Evolutionary conservation across 2,888 invertebrate species (phyloP).

Genomic region (Nesidiocoris tenuis): DNA sequence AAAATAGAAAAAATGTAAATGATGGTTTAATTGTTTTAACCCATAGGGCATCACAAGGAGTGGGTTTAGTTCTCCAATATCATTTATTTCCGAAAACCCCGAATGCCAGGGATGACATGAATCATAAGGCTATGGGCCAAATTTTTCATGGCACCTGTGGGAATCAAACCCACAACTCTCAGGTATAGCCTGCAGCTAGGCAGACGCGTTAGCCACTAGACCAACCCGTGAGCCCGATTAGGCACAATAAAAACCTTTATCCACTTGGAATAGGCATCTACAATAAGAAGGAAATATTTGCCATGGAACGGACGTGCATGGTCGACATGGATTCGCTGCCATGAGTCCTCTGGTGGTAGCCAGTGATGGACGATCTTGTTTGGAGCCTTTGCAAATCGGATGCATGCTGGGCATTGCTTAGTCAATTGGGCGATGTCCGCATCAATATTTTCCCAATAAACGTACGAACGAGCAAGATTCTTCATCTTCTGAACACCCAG

Average conservation of each 20-base stretch:
- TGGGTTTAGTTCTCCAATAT: too few relatives aligned
- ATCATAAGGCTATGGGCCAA: too few relatives aligned
- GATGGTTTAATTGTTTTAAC: too few relatives aligned
- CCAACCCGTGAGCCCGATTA: too few relatives aligned
- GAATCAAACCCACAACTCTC: too few relatives aligned
- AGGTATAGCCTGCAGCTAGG: too few relatives aligned
- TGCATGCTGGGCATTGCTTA: slow-evolving; percentile 7
- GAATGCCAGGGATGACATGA: too few relatives aligned
- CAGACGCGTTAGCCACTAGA: too few relatives aligned
- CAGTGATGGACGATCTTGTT: background rate
- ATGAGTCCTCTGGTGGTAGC: background rate
- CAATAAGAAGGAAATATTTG: background rate
- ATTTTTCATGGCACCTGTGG: too few relatives aligned
- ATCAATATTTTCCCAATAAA: slow-evolving; percentile 37
- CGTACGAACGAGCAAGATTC: slow-evolving; percentile 36
- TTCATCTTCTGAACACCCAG: slow-evolving; percentile 23
- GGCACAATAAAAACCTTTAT: background rate
- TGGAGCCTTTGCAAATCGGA: background rate
- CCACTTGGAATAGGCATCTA: slow-evolving; percentile 15
- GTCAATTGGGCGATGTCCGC: slow-evolving; percentile 12
- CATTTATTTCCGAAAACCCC: too few relatives aligned
- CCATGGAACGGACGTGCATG: background rate
- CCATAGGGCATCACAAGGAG: too few relatives aligned
- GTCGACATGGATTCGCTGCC: slow-evolving; percentile 9
- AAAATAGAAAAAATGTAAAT: too few relatives aligned